Evolutionary conservation across 2,888 invertebrate species (phyloP).

Genomic region (Tetranychus piercei): DNA sequence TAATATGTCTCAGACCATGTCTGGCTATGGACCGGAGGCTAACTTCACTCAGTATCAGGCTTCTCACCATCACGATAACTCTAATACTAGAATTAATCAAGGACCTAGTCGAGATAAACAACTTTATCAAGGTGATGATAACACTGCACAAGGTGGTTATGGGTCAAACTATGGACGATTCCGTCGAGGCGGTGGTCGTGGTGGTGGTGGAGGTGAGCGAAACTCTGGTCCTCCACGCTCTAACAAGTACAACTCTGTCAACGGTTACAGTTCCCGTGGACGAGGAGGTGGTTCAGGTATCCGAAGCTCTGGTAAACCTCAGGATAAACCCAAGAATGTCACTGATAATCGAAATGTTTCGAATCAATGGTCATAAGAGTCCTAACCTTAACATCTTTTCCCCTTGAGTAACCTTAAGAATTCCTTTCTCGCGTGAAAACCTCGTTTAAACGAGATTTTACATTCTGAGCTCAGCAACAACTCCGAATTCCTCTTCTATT

Average conservation of each 20-base stretch:
- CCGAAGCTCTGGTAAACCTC: not conserved
- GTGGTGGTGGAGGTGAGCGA: not conserved
- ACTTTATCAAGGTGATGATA: not conserved
- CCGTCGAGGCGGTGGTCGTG: not conserved
- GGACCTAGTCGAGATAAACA: conserved; percentile 10
- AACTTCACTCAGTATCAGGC: conserved; percentile 7
- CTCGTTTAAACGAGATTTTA: not conserved
- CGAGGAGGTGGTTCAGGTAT: conserved; percentile 4
- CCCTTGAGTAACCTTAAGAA: not conserved
- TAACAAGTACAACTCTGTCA: not conserved
- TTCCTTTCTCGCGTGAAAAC: not conserved
- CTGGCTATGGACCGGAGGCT: not conserved
- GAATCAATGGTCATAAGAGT: not conserved
- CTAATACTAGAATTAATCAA: not conserved
- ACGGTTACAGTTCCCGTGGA: conserved; percentile 6
- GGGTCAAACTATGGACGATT: conserved; percentile 3
- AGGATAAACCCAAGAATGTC: not conserved
- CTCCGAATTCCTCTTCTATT: not conserved
- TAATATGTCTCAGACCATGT: not conserved
- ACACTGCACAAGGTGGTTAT: not conserved
- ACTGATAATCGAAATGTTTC: not conserved
- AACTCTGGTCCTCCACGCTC: not conserved
- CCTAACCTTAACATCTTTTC: not conserved
- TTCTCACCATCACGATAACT: not conserved
- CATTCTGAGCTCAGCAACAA: not conserved